A percentile compares a stretch with the other conserved stretches of the same genome.
Conservation (phyloP, 2,797 vertebrate species). For the Gobionotothen gibberifrons region DNA sequence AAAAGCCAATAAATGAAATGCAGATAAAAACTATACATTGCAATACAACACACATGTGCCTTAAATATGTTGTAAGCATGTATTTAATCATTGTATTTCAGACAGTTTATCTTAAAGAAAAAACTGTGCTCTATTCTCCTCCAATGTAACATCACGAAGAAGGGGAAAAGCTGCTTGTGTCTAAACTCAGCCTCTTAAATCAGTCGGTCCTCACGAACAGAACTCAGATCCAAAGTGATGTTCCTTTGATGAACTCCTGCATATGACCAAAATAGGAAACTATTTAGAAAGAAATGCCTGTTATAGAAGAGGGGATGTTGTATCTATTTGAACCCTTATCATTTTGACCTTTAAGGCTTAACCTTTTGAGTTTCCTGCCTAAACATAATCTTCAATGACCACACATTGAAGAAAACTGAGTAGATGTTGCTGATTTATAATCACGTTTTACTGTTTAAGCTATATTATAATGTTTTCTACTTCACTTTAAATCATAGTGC, state of each 20-base stretch:
- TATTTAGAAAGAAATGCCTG: conserved; percentile 45
- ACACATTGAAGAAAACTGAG: background rate
- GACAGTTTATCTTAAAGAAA: conserved; percentile 5
- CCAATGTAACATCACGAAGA: conserved; percentile 18
- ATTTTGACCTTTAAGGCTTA: conserved; percentile 30
- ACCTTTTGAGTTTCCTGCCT: conserved; percentile 16
- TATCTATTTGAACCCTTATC: conserved; percentile 31
- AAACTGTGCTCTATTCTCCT: conserved; percentile 1
- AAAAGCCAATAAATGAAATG: background rate
- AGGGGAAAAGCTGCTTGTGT: conserved; percentile 40
- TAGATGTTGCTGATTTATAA: background rate
- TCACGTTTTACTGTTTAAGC: background rate
- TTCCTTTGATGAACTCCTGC: conserved; percentile 45
- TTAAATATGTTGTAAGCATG: background rate
- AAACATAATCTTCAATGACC: background rate
- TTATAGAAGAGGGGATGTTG: conserved; percentile 15
- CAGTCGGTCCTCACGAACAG: conserved; percentile 57
- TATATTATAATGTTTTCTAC: background rate
- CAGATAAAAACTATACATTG: background rate
- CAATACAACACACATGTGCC: background rate
- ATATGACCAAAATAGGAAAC: conserved; percentile 73
- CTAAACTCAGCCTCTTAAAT: conserved; percentile 57
- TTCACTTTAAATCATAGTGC: background rate
- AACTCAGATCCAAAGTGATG: conserved; percentile 50
- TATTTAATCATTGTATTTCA: background rate